Evolutionary conservation across 2,797 vertebrate species (phyloP).

Genomic region (Pangasius krempfi): DNA sequence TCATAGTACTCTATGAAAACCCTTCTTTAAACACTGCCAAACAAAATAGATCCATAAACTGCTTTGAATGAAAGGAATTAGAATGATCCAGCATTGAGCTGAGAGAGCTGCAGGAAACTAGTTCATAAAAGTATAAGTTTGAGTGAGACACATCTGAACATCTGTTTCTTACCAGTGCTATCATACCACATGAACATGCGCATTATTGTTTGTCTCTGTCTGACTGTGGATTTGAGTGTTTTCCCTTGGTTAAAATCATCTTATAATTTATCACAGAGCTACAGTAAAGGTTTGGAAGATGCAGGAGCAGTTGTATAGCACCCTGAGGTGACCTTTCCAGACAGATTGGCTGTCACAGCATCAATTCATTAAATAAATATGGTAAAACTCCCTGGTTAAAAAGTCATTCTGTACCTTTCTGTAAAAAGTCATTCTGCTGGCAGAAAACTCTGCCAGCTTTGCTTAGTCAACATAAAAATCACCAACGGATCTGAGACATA

Average conservation of each 20-base stretch:
- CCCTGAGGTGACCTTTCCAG: background rate
- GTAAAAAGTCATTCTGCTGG: no score
- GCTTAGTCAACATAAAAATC: background rate
- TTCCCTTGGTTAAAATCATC: constrained; percentile 47
- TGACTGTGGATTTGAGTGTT: background rate
- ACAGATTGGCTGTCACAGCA: background rate
- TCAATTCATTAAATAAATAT: background rate
- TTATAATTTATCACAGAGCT: background rate
- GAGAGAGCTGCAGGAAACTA: background rate
- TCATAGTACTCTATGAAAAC: background rate
- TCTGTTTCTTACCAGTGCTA: constrained; percentile 39
- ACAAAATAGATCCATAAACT: background rate
- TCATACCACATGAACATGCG: constrained; percentile 2
- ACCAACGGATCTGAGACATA: background rate
- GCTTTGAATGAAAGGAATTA: background rate
- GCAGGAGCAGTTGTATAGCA: background rate
- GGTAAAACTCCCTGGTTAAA: background rate
- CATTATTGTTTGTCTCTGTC: background rate
- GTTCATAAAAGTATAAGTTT: no score
- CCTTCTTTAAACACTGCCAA: background rate
- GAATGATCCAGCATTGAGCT: background rate
- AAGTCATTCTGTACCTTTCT: background rate
- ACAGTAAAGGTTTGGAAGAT: constrained; percentile 31
- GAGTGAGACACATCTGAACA: constrained; percentile 24
- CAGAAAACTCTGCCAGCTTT: background rate